These are phyloP conservation scores for Drosophila neotestacea DNA, from an alignment of 2,888 invertebrate species.

Conservation along the genomic window DNA sequence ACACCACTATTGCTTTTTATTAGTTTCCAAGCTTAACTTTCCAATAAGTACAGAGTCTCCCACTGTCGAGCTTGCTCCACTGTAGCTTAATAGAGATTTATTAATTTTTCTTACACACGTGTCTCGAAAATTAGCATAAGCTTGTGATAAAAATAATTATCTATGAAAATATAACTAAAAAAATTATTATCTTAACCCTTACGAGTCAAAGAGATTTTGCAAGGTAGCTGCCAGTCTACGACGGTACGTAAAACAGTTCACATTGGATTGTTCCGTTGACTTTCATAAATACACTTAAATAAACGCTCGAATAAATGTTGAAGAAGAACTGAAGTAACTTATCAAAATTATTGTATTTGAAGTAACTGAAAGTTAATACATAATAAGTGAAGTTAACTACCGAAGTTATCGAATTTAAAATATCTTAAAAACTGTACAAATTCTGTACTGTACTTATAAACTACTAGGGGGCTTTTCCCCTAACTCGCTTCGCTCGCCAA, in stretches of 20 bases:
- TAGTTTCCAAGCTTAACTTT: too few relatives aligned
- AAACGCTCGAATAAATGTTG: neutral
- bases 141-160: slow-evolving; percentile 23
- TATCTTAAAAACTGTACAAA: neutral
- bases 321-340: slow-evolving; percentile 6
- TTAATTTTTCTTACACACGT: too few relatives aligned
- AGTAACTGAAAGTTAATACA: neutral
- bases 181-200: neutral
- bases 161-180: neutral
- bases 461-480: too few relatives aligned
- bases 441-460: too few relatives aligned
- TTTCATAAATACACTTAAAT: slow-evolving; percentile 1
- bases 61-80: too few relatives aligned
- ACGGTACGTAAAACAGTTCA: slow-evolving; percentile 7
- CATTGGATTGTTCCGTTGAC: neutral
- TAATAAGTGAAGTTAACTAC: neutral
- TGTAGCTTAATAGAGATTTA: too few relatives aligned
- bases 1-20: too few relatives aligned
- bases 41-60: too few relatives aligned
- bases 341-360: neutral
- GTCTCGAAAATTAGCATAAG: too few relatives aligned
- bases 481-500: too few relatives aligned
- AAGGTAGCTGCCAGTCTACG: slow-evolving; percentile 24
- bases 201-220: neutral
- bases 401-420: neutral